These are phyloP conservation scores for Eristalis arbustorum DNA, from an alignment of 2,888 invertebrate species.

Conservation along the genomic window DNA sequence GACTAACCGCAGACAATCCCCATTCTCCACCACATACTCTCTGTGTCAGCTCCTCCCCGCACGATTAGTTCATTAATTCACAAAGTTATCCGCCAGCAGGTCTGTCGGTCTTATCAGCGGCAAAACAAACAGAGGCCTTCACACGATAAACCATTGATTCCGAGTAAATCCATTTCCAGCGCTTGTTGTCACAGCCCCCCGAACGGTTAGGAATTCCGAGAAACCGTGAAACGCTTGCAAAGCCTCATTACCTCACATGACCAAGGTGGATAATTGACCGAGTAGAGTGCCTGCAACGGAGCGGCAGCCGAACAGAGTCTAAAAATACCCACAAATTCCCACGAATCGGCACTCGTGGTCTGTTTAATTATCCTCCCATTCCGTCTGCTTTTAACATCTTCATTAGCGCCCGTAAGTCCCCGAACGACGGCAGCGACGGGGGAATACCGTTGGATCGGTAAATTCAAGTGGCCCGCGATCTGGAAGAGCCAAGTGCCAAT, in stretches of 20 bases:
- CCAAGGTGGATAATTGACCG: neutral
- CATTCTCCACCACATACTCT: neutral
- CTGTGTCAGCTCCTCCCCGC: too few species aligned
- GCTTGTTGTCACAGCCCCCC: neutral
- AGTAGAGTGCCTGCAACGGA: neutral
- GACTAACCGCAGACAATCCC: neutral
- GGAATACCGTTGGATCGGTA: conserved; percentile 8
- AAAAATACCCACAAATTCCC: conserved; percentile 12
- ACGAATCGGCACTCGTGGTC: conserved; percentile 14
- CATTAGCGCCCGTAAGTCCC: neutral
- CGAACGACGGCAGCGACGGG: too few species aligned
- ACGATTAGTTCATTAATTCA: neutral
- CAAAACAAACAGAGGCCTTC: neutral
- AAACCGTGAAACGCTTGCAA: neutral
- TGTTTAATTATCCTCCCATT: neutral
- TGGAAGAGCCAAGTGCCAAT: neutral
- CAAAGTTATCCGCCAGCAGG: neutral
- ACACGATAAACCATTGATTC: conserved; percentile 4
- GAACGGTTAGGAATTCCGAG: neutral
- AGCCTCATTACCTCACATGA: conserved; percentile 18
- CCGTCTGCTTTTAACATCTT: neutral
- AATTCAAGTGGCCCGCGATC: conserved; percentile 10
- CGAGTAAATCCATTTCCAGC: neutral
- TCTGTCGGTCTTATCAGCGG: neutral
- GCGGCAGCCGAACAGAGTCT: neutral